Percentiles rank a stretch among this genome's conserved stretches.
Evolutionary conservation across 2,888 invertebrate species (phyloP).

Genomic region (Orthosia incerta): DNA sequence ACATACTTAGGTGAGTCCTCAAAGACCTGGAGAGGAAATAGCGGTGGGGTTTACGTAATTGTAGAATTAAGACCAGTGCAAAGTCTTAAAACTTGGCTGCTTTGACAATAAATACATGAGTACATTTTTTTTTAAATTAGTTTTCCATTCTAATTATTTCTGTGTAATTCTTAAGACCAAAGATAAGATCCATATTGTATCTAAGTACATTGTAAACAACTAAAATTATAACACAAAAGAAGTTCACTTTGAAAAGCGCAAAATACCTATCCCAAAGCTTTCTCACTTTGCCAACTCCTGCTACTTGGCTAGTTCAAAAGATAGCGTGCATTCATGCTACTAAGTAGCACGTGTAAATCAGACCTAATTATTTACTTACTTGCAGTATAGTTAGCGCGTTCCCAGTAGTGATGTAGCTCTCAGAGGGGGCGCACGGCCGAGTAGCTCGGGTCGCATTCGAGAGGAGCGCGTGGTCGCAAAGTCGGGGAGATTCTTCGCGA

Average conservation of each 20-base stretch:
- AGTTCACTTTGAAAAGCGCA: not conserved
- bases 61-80: not conserved
- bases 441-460: slow-evolving; percentile 94
- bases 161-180: too few relatives aligned
- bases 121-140: too few relatives aligned
- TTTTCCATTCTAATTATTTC: too few relatives aligned
- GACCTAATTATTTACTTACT: slow-evolving; percentile 73
- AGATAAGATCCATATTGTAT: not conserved
- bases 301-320: slow-evolving; percentile 4
- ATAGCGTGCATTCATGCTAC: slow-evolving; percentile 29
- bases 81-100: not conserved
- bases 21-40: slow-evolving; percentile 54
- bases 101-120: not conserved
- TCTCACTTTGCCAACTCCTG: not conserved
- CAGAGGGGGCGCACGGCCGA: slow-evolving; percentile 93
- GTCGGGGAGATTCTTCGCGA: slow-evolving; percentile 93
- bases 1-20: slow-evolving; percentile 70
- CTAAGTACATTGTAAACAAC: too few relatives aligned
- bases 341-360: slow-evolving; percentile 37
- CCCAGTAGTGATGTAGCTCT: slow-evolving; percentile 95
- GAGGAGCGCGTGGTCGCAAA: slow-evolving; percentile 94
- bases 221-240: not conserved
- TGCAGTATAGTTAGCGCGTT: slow-evolving; percentile 95
- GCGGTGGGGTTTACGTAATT: slow-evolving; percentile 49
- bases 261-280: not conserved